Conservation (phyloP, 1,140 invertebrate species). For the Lepidurus packardi region DNA sequence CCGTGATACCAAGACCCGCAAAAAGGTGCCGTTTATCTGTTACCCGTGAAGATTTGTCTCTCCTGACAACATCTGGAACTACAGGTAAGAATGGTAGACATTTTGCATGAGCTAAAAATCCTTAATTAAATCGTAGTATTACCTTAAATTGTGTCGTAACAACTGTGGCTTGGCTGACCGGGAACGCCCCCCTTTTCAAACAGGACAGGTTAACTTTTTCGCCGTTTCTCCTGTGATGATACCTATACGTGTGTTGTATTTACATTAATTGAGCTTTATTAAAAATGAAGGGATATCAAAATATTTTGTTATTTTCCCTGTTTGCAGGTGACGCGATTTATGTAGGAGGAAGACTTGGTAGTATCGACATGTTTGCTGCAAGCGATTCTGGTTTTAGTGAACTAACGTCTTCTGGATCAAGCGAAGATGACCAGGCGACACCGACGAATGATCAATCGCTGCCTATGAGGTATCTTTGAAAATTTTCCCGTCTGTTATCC, state of each 20-base stretch:
- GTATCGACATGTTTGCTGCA: slow-evolving; percentile 22
- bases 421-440: slow-evolving; percentile 31
- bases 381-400: slow-evolving; percentile 42
- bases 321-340: slow-evolving; percentile 25
- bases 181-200: slow-evolving; percentile 20
- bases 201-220: background rate
- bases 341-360: background rate
- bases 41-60: background rate
- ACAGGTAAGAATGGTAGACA: background rate
- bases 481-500: slow-evolving; percentile 3
- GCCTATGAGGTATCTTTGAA: slow-evolving; percentile 25
- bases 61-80: background rate
- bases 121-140: background rate
- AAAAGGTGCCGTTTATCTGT: slow-evolving; percentile 26
- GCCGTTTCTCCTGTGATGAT: background rate
- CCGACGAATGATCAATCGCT: slow-evolving; percentile 27
- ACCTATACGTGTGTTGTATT: background rate
- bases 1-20: slow-evolving; percentile 25
- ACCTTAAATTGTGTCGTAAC: background rate
- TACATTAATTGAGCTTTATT: background rate
- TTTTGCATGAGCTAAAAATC: background rate
- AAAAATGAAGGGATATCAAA: background rate
- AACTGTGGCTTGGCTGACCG: slow-evolving; percentile 6
- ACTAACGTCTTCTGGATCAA: slow-evolving; percentile 34
- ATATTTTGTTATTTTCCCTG: background rate